Percentiles rank a stretch among this genome's conserved stretches.
phyloP scores from a whole-genome alignment of 53 echinoderm and acorn worm genomes.

The Paracentrotus lividus region DNA sequence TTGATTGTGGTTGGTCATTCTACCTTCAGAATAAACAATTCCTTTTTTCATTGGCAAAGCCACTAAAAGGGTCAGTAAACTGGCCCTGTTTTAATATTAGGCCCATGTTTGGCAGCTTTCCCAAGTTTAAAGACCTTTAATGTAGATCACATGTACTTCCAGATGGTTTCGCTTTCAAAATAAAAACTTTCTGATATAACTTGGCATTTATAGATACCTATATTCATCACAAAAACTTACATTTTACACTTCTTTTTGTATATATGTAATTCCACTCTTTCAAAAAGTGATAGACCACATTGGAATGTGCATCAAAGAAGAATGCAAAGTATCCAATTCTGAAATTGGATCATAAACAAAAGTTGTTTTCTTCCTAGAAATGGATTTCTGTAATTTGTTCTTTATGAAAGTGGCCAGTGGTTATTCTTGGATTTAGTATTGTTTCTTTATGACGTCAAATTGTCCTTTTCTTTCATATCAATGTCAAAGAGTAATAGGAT shows the following conservation, averaged over 20 bases:
- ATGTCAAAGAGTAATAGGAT: background rate
- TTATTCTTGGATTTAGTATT: background rate
- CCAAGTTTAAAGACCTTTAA: background rate
- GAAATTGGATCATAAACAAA: background rate
- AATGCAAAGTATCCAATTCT: background rate
- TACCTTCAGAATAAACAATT: background rate
- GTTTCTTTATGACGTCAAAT: background rate
- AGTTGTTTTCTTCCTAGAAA: background rate
- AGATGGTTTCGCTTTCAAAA: background rate
- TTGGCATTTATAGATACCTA: no score
- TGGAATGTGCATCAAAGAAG: background rate
- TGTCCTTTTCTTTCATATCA: background rate
- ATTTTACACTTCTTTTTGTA: no score
- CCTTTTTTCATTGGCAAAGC: no score
- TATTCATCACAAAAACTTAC: no score
- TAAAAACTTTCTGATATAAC: background rate
- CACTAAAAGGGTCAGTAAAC: conserved; percentile 13
- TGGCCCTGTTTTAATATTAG: no score
- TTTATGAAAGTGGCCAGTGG: background rate
- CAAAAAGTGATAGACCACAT: background rate
- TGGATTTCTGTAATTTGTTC: background rate
- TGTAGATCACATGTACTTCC: background rate
- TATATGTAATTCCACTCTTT: background rate
- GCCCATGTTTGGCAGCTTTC: background rate
- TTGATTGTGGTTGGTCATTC: conserved; percentile 9